Conservation (phyloP, 53 echinoderm and acorn worm species). For the Luidia sarsii region DNA sequence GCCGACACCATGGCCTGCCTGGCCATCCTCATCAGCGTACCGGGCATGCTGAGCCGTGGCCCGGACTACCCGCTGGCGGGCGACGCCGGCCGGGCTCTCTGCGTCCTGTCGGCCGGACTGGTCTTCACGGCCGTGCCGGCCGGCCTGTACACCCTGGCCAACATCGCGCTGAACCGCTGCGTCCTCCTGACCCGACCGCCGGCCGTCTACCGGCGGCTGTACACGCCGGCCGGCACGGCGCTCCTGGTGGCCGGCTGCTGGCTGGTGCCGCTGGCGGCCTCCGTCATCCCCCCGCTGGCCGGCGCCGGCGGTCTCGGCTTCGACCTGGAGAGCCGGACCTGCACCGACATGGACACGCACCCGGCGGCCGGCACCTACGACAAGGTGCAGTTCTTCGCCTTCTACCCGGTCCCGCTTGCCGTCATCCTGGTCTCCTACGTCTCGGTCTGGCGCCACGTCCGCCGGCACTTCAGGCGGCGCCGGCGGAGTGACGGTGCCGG, state of each 20-base stretch:
- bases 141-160: constrained; percentile 17
- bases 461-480: constrained; percentile 27
- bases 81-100: neutral
- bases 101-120: neutral
- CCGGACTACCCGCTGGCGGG: constrained; percentile 23
- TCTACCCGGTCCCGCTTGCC: constrained; percentile 41
- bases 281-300: neutral
- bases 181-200: constrained; percentile 14
- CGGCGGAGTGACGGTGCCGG: neutral
- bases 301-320: constrained; percentile 13
- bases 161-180: constrained; percentile 44
- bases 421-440: constrained; percentile 50
- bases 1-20: constrained; percentile 2
- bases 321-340: constrained; percentile 5
- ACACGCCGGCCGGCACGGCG: constrained; percentile 21
- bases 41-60: constrained; percentile 29
- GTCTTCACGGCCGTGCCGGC: neutral
- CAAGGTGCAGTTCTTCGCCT: neutral
- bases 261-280: constrained; percentile 23
- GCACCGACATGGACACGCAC: neutral
- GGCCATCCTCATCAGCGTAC: constrained; percentile 21
- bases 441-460: constrained; percentile 54
- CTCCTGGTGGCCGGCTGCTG: constrained; percentile 20
- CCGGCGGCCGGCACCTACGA: neutral
- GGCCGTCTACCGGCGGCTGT: constrained; percentile 24